Evolutionary conservation across 2,888 invertebrate species (phyloP).

Genomic region (Metalampra italica): DNA sequence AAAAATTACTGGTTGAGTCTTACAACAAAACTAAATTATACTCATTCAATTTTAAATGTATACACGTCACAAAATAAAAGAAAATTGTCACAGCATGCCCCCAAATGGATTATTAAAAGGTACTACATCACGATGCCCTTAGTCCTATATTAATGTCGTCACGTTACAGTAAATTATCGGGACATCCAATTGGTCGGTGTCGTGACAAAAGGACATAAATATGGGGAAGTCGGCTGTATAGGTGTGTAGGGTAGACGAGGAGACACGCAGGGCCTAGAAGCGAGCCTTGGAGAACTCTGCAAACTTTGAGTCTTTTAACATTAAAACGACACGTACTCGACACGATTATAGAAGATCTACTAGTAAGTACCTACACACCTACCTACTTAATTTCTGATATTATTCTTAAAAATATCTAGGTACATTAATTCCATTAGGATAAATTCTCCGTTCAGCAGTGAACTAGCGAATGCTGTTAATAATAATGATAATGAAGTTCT

Average conservation of each 20-base stretch:
- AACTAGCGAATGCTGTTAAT: too few species aligned
- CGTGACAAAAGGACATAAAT: slow-evolving; percentile 73
- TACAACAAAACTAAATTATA: background rate
- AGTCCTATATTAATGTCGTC: slow-evolving; percentile 56
- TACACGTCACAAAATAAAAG: slow-evolving; percentile 4
- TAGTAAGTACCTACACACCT: too few species aligned
- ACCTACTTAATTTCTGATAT: too few species aligned
- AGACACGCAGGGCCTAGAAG: slow-evolving; percentile 55
- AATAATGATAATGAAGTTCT: too few species aligned
- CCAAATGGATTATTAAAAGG: slow-evolving; percentile 53
- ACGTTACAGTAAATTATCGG: slow-evolving; percentile 68
- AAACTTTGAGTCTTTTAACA: slow-evolving; percentile 1
- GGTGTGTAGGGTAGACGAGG: slow-evolving; percentile 30
- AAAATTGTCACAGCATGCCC: slow-evolving; percentile 54
- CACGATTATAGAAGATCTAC: background rate
- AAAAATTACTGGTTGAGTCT: too few species aligned
- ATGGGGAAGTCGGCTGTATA: slow-evolving; percentile 54
- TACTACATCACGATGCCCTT: slow-evolving; percentile 45
- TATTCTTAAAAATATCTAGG: too few species aligned
- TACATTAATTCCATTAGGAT: too few species aligned
- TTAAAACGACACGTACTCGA: background rate
- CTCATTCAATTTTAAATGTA: background rate
- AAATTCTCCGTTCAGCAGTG: too few species aligned
- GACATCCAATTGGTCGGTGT: slow-evolving; percentile 68
- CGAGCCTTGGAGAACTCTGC: slow-evolving; percentile 45